Conservation (phyloP, 2,888 invertebrate species). For the Mechanitis messenoides region DNA sequence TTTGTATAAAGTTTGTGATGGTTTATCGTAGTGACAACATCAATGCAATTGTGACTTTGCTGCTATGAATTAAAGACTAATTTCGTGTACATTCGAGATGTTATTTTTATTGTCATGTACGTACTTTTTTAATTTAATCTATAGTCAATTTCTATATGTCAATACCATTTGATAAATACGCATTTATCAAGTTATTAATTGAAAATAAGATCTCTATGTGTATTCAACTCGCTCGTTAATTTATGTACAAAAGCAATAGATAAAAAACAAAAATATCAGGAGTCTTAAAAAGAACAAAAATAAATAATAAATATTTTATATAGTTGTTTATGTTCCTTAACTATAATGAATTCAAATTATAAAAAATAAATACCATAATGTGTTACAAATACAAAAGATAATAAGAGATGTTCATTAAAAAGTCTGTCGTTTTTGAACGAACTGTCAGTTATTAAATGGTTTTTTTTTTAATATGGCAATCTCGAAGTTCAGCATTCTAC, state of each 20-base stretch:
- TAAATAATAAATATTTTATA: slow-evolving; percentile 14
- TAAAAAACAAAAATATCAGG: slow-evolving; percentile 15
- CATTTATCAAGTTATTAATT: slow-evolving; percentile 3
- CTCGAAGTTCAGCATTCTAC: too few species aligned
- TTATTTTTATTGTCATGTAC: slow-evolving; percentile 13
- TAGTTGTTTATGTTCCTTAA: neutral
- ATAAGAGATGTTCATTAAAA: too few species aligned
- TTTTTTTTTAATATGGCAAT: too few species aligned
- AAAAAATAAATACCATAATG: too few species aligned
- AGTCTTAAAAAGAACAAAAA: slow-evolving; percentile 25
- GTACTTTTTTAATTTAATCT: slow-evolving; percentile 9
- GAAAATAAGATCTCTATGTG: slow-evolving; percentile 14
- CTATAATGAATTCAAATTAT: too few species aligned
- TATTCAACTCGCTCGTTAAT: slow-evolving; percentile 9
- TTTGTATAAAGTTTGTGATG: slow-evolving; percentile 3
- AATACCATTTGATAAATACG: slow-evolving; percentile 4
- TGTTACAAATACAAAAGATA: too few species aligned
- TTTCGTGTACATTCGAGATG: slow-evolving; percentile 3
- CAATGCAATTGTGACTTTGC: slow-evolving; percentile 5
- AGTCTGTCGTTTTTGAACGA: too few species aligned
- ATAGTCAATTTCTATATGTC: slow-evolving; percentile 4
- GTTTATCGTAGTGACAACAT: slow-evolving; percentile 4
- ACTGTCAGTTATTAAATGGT: too few species aligned
- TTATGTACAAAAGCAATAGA: slow-evolving; percentile 22
- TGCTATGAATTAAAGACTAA: slow-evolving; percentile 3